Evolutionary conservation across 2,888 invertebrate genomes (phyloP).

Genomic region (Maniola hyperantus): DNA sequence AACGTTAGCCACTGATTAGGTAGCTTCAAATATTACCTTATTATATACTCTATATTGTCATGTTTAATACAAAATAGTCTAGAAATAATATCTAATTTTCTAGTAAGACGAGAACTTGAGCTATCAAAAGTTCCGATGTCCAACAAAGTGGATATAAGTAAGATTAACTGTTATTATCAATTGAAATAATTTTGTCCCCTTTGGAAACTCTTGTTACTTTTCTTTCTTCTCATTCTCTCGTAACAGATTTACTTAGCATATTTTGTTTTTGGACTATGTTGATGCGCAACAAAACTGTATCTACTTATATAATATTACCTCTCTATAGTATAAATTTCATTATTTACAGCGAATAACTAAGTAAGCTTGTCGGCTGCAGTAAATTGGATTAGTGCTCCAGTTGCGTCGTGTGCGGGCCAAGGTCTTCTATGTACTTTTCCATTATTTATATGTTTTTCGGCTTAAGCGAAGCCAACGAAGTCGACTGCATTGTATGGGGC

Average conservation of each 20-base stretch:
- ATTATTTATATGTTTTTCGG: constrained; percentile 30
- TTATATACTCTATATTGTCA: background rate
- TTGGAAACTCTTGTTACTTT: too few species aligned
- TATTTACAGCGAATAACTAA: constrained; percentile 15
- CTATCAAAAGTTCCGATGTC: too few species aligned
- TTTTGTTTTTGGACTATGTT: background rate
- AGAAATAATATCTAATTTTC: too few species aligned
- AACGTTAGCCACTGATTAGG: constrained; percentile 7
- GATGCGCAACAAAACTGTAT: background rate
- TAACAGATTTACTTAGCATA: too few species aligned
- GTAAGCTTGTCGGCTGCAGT: constrained; percentile 28
- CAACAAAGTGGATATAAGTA: too few species aligned
- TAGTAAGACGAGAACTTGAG: too few species aligned
- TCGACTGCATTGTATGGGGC: constrained; percentile 28
- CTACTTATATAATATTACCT: background rate
- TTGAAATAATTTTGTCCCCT: too few species aligned
- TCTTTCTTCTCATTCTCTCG: too few species aligned
- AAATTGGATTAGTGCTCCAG: constrained; percentile 66
- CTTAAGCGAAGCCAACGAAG: constrained; percentile 53
- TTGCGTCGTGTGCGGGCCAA: constrained; percentile 57
- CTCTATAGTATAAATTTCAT: background rate
- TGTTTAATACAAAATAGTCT: background rate
- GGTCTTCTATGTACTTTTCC: constrained; percentile 56
- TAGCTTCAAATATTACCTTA: background rate
- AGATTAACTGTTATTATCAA: too few species aligned